phyloP scores from a whole-genome alignment of 2,888 invertebrate genomes.

The Zygothrica quintamaculata region DNA sequence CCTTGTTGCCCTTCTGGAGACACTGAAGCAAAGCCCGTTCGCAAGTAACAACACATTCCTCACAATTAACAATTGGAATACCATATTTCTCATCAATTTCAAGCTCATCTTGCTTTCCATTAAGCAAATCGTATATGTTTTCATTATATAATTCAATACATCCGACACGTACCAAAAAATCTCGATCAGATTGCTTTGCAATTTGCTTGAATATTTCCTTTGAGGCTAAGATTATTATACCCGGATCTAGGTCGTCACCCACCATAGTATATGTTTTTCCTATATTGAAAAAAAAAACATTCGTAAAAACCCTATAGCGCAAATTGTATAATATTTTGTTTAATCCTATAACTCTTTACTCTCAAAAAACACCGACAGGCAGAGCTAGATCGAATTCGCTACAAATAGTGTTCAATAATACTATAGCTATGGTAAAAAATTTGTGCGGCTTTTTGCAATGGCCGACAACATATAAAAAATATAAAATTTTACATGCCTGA shows the following conservation, averaged over 20 bases:
- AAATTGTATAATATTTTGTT: no score
- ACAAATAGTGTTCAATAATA: no score
- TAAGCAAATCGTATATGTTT: constrained; percentile 90
- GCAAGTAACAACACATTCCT: constrained; percentile 87
- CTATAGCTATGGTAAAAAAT: no score
- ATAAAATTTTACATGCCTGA: constrained; percentile 86
- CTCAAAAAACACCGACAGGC: no score
- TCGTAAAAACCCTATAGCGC: no score
- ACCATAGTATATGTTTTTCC: constrained; percentile 93
- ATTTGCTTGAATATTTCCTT: constrained; percentile 89
- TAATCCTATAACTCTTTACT: no score
- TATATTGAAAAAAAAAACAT: no score
- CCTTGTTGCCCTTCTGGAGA: constrained; percentile 88
- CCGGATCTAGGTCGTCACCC: constrained; percentile 88
- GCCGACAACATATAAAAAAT: no score
- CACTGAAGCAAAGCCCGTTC: constrained; percentile 87
- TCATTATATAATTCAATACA: constrained; percentile 96
- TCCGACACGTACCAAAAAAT: constrained; percentile 91
- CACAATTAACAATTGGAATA: constrained; percentile 87
- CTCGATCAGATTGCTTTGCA: constrained; percentile 86
- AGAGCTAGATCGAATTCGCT: no score
- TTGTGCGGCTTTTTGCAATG: no score
- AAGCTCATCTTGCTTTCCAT: constrained; percentile 86
- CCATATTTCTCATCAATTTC: constrained; percentile 88
- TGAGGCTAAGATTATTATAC: constrained; percentile 90